Evolutionary conservation across 1,140 invertebrate genomes (phyloP).

Genomic region (Mactra quadrangularis): DNA sequence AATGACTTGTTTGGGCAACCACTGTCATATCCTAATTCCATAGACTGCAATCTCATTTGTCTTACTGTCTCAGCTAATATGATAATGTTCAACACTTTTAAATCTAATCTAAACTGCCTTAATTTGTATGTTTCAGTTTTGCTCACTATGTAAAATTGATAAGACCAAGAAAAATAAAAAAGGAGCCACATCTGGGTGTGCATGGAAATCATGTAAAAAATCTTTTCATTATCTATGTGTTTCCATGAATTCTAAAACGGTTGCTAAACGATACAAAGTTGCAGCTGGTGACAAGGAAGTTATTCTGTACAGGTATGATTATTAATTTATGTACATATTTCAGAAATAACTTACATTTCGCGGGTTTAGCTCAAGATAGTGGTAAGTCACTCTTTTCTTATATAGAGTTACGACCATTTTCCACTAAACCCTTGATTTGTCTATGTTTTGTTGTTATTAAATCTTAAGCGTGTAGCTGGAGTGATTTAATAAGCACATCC

Average conservation of each 20-base stretch:
- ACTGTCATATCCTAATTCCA: too few relatives aligned
- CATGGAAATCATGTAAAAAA: conserved; percentile 64
- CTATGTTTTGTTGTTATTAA: too few relatives aligned
- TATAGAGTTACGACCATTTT: too few relatives aligned
- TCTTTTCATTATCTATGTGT: conserved; percentile 71
- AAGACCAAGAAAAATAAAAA: conserved; percentile 55
- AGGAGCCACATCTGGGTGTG: conserved; percentile 70
- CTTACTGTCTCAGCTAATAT: too few relatives aligned
- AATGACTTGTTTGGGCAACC: too few relatives aligned
- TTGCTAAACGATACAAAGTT: conserved; percentile 64
- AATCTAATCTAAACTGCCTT: too few relatives aligned
- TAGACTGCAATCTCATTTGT: too few relatives aligned
- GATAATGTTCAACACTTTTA: too few relatives aligned
- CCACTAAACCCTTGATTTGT: too few relatives aligned
- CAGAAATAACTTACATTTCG: neutral
- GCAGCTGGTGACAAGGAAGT: conserved; percentile 45
- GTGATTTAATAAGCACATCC: too few relatives aligned
- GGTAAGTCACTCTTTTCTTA: neutral
- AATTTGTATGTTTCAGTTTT: conserved; percentile 59
- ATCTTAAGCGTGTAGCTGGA: too few relatives aligned
- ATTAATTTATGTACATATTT: neutral
- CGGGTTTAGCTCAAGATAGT: neutral
- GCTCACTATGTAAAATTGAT: conserved; percentile 60
- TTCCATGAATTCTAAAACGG: conserved; percentile 36
- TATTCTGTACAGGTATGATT: conserved; percentile 51